Evolutionary conservation across 2,888 invertebrate genomes (phyloP).

Genomic region (Thereva nobilitata): DNA sequence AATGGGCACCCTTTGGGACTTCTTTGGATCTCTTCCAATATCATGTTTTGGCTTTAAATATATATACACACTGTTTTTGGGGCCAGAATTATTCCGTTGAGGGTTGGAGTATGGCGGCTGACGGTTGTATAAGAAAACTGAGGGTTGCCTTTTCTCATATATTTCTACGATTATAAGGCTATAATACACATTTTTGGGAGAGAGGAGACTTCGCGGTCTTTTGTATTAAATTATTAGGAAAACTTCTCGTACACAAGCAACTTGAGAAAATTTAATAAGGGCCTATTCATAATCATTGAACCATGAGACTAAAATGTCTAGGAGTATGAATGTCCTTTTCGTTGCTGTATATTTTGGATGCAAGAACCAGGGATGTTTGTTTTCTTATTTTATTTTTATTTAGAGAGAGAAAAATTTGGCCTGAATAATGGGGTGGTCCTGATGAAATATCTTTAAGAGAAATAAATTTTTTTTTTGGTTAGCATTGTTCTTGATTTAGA

Average conservation of each 20-base stretch:
- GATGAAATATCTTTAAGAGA: no score
- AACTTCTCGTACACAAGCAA: conserved; percentile 20
- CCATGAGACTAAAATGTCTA: conserved; percentile 17
- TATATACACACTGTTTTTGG: conserved; percentile 7
- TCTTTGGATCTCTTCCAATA: conserved; percentile 34
- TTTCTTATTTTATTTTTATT: background rate
- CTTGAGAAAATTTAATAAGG: conserved; percentile 32
- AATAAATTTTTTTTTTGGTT: no score
- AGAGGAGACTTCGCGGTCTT: conserved; percentile 24
- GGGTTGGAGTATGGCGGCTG: background rate
- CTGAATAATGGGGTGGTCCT: no score
- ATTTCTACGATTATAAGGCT: conserved; percentile 2
- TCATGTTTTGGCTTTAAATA: conserved; percentile 5
- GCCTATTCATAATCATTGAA: conserved; percentile 38
- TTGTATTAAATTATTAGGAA: conserved; percentile 34
- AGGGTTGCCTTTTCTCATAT: background rate
- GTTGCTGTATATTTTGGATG: conserved; percentile 4
- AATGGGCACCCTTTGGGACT: conserved; percentile 24
- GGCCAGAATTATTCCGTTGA: conserved; percentile 8
- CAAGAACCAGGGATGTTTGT: conserved; percentile 1
- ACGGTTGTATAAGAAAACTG: background rate
- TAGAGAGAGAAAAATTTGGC: no score
- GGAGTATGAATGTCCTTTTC: conserved; percentile 12
- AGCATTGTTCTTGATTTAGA: no score
- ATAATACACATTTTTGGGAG: no score